Conservation (phyloP, 2,113 vertebrate genomes). For the Megatriorchis doriae region DNA sequence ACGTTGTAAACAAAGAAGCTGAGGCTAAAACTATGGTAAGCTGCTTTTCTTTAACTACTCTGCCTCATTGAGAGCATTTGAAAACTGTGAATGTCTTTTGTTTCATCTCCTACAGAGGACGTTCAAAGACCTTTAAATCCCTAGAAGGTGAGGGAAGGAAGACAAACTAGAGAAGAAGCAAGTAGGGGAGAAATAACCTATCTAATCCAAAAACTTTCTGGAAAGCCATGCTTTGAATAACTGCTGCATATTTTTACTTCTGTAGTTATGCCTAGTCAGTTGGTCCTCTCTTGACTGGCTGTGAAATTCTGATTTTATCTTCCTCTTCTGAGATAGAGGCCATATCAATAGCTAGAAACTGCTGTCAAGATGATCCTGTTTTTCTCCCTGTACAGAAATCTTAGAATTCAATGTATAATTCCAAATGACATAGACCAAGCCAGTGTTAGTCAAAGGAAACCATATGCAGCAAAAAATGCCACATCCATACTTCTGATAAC, state of each 20-base stretch:
- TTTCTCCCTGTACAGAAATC: not conserved
- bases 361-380: not conserved
- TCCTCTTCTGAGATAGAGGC: not conserved
- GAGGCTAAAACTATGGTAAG: constrained; percentile 1
- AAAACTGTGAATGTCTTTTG: not conserved
- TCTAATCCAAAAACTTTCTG: constrained; percentile 1
- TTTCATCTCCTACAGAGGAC: not conserved
- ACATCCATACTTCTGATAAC: not conserved
- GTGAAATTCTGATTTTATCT: constrained; percentile 2
- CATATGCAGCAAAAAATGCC: not conserved
- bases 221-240: constrained; percentile 21
- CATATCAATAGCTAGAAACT: not conserved
- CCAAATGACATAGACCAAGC: not conserved
- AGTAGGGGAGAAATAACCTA: not conserved
- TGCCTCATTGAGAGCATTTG: not conserved
- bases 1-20: not conserved
- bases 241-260: not conserved
- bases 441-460: not conserved
- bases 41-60: not conserved
- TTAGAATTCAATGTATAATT: not conserved
- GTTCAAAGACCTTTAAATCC: constrained; percentile 17
- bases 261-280: not conserved
- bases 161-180: not conserved
- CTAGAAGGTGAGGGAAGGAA: constrained; percentile 7
- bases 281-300: not conserved